Percentiles rank a stretch among this genome's conserved stretches.
These are phyloP conservation scores for Gisinianus flammeolus DNA, from an alignment of 2,888 invertebrate species.

Conservation along the genomic window DNA sequence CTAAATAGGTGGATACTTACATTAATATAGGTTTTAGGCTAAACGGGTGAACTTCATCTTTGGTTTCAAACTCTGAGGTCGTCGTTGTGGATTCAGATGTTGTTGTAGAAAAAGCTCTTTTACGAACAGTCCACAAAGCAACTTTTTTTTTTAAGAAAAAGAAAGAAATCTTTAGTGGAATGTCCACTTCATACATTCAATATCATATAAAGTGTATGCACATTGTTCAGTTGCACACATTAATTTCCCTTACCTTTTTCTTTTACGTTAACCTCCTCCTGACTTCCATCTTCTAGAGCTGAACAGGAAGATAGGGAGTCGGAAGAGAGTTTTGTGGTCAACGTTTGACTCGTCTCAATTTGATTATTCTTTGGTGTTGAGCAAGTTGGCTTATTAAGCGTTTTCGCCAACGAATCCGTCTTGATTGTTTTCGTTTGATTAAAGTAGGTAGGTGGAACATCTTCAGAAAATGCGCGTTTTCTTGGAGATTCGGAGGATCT, in stretches of 20 bases:
- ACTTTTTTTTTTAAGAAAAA: too few relatives aligned
- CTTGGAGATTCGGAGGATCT: slow-evolving; percentile 54
- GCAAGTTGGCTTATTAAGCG: not conserved
- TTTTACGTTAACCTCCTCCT: slow-evolving; percentile 60
- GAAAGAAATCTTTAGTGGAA: too few relatives aligned
- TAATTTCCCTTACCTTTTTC: too few relatives aligned
- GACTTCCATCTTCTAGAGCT: slow-evolving; percentile 30
- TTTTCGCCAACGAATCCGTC: slow-evolving; percentile 45
- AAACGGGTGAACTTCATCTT: slow-evolving; percentile 16
- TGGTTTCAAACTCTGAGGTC: slow-evolving; percentile 6
- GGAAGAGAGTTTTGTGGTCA: slow-evolving; percentile 6
- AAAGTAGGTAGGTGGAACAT: slow-evolving; percentile 40
- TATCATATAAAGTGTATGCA: too few relatives aligned
- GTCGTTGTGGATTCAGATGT: not conserved
- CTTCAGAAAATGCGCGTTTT: slow-evolving; percentile 57
- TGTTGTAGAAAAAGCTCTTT: slow-evolving; percentile 28
- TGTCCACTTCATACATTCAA: too few relatives aligned
- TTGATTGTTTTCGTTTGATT: slow-evolving; percentile 55
- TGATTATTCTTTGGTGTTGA: slow-evolving; percentile 9
- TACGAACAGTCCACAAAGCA: slow-evolving; percentile 36
- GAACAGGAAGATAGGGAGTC: slow-evolving; percentile 2
- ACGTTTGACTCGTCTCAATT: not conserved
- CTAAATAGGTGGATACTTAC: too few relatives aligned
- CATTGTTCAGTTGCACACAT: too few relatives aligned
- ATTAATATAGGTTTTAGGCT: slow-evolving; percentile 31